phyloP scores from a whole-genome alignment of 2,113 vertebrate species.

The Salminus brasiliensis region DNA sequence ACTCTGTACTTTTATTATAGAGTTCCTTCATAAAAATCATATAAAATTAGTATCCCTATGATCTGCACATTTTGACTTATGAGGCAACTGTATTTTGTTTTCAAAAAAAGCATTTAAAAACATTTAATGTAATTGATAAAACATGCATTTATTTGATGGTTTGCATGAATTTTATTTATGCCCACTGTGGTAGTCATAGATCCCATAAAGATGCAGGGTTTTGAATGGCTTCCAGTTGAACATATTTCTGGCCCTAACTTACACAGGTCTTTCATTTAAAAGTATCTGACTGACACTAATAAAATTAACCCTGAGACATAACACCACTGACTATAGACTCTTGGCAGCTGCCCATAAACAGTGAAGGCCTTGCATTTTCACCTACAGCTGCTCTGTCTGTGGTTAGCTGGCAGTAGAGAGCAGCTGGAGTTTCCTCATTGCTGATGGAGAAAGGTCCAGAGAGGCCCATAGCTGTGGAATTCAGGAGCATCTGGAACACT shows the following conservation, averaged over 20 bases:
- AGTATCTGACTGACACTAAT: background rate
- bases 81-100: no score
- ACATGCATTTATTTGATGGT: no score
- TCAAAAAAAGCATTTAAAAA: no score
- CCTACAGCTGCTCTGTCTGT: constrained; percentile 32
- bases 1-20: no score
- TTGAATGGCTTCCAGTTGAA: background rate
- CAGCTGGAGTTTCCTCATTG: constrained; percentile 39
- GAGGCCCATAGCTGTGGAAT: constrained; percentile 7
- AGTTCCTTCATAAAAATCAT: no score
- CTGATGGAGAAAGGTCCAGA: constrained; percentile 33
- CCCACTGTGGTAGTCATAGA: no score
- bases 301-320: constrained; percentile 11
- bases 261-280: background rate
- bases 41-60: no score
- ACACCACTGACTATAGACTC: constrained; percentile 21
- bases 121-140: no score
- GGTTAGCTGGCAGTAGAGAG: constrained; percentile 25
- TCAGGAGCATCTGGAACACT: constrained; percentile 40
- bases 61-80: no score
- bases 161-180: no score
- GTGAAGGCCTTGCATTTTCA: constrained; percentile 33
- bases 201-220: background rate
- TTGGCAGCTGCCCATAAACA: constrained; percentile 34
- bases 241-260: background rate